Base-by-base conservation (phyloP, 2,888 invertebrate genomes). In the Empis stercorea region DNA sequence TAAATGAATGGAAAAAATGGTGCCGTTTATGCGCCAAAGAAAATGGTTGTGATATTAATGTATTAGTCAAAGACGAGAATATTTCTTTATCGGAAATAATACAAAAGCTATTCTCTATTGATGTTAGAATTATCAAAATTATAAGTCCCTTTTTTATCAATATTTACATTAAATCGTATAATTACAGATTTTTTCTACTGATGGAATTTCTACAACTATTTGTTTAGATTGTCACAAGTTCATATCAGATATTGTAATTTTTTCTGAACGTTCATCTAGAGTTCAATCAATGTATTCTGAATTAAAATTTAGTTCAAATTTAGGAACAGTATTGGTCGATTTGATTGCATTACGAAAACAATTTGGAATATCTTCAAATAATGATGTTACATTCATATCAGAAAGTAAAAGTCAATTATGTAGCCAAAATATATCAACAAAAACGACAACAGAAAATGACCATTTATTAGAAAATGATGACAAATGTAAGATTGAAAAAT, bases 231-330 rank as follows among this genome's bases (percentile, higher is more conserved):
- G 66, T 46, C 57, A 58, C 36, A 57, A 54, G 1, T 52, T 65
- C 10, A 50, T 66, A 4, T 55, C 60, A 13, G 55, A 56, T 27
- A 51, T 66, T 4, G 54, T 56, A 1, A 51, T 51, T 0, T 66
- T 66, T 44, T 57, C 62, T 3, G 64, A 65, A 4, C 59, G 60
- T 27, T 58, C 64, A 1, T 59, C 54, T 7, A 61, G 60, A 9
- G 66, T 65, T 4, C 66, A 66, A 49, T 56, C 57, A 0, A 58
- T 66, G 53, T 65, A 59, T 27, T n/a, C 23, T 2, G 40, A 40
- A 27, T 27, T 40, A 2, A 15, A n/a, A 27, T 14, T 13, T n/a
- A 23, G 23, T 27, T 10, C 5, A 7, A 3, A 23, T 23, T 13
- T 23, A 7, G 23, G 11, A n/a, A 20, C 20, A n/a, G 9, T 40